These are phyloP conservation scores for Andrena fulva DNA, from an alignment of 2,888 invertebrate species.

Conservation along the genomic window DNA sequence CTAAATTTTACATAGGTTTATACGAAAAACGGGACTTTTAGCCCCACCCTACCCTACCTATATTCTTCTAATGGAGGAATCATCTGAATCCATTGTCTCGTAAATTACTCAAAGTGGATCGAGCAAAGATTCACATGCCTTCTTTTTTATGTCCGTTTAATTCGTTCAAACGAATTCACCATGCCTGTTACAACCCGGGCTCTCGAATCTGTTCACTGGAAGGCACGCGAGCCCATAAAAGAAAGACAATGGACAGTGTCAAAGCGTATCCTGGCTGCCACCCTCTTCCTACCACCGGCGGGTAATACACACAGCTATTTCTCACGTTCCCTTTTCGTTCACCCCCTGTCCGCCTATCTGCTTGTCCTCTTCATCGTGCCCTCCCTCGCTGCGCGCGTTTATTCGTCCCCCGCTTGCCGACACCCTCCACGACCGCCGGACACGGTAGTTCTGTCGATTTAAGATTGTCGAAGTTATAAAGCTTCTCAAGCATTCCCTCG, in stretches of 20 bases:
- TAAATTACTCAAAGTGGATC: neutral
- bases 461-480: slow-evolving; percentile 78
- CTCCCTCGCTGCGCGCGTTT: slow-evolving; percentile 32
- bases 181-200: neutral
- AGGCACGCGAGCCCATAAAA: slow-evolving; percentile 40
- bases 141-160: slow-evolving; percentile 9
- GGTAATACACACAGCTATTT: slow-evolving; percentile 59
- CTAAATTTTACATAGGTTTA: no score
- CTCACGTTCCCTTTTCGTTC: slow-evolving; percentile 35
- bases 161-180: neutral
- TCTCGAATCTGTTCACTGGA: slow-evolving; percentile 30
- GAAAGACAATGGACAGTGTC: slow-evolving; percentile 60
- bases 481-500: slow-evolving; percentile 75
- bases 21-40: no score
- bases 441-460: slow-evolving; percentile 75
- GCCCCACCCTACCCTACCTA: neutral
- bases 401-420: slow-evolving; percentile 41
- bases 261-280: slow-evolving; percentile 48
- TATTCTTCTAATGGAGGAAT: neutral
- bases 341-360: slow-evolving; percentile 24
- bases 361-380: slow-evolving; percentile 24
- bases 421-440: slow-evolving; percentile 52
- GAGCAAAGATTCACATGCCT: neutral
- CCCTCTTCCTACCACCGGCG: slow-evolving; percentile 49
- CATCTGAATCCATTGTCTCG: neutral